Evolutionary conservation across 1,140 invertebrate species (phyloP).

Genomic region (Heliconius nattereri): DNA sequence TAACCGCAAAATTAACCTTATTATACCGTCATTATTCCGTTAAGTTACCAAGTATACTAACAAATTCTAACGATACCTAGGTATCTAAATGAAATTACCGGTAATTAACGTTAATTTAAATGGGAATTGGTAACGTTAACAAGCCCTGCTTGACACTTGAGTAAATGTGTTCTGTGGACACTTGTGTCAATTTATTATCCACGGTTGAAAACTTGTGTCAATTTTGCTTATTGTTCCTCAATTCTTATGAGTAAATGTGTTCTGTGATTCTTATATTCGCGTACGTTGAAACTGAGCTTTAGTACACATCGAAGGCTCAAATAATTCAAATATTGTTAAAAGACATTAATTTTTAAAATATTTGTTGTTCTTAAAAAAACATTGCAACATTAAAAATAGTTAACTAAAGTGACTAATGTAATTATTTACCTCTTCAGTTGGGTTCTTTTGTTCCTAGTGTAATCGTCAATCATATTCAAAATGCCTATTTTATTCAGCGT

Average conservation of each 20-base stretch:
- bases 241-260: no score
- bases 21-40: no score
- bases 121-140: no score
- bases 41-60: no score
- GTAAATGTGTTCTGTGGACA: no score
- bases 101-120: no score
- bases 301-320: background rate
- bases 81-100: no score
- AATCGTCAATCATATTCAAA: slow-evolving; percentile 39
- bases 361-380: background rate
- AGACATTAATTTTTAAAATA: background rate
- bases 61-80: no score
- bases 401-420: slow-evolving; percentile 20
- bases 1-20: no score
- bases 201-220: background rate
- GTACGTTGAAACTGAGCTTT: background rate
- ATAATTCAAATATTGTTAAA: background rate
- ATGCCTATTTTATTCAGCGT: slow-evolving; percentile 96
- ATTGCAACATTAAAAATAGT: background rate
- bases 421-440: slow-evolving; percentile 40
- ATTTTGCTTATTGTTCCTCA: background rate
- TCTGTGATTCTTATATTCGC: background rate
- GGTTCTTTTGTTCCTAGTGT: slow-evolving; percentile 24
- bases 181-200: background rate
- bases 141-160: no score